phyloP scores from a whole-genome alignment of 2,797 vertebrate genomes.

The Gymnothorax javanicus region DNA sequence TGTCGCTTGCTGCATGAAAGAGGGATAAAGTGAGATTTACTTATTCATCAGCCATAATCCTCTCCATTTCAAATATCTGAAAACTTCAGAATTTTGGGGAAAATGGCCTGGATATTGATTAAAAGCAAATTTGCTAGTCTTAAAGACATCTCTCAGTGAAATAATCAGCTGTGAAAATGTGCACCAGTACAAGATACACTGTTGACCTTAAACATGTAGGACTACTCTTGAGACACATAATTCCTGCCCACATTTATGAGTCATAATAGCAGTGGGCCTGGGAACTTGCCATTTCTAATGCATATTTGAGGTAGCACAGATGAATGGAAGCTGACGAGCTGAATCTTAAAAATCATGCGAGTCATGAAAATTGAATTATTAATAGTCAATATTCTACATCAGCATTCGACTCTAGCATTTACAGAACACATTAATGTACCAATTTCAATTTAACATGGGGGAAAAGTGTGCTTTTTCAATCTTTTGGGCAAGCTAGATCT shows the following conservation, averaged over 20 bases:
- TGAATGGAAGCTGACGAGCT: background rate
- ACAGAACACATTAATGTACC: background rate
- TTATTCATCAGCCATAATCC: background rate
- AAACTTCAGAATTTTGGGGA: background rate
- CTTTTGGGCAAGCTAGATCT: background rate
- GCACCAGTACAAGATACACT: background rate
- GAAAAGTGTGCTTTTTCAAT: background rate
- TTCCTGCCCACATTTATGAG: background rate
- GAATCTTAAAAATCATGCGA: background rate
- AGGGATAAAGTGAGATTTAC: no score
- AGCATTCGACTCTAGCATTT: background rate
- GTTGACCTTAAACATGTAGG: background rate
- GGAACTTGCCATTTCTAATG: background rate
- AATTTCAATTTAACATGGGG: background rate
- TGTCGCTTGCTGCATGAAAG: no score
- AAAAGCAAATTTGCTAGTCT: background rate
- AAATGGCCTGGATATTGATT: slow-evolving; percentile 1
- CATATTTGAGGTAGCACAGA: background rate
- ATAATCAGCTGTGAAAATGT: no score
- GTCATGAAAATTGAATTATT: background rate
- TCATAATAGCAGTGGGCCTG: background rate
- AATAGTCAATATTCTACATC: background rate
- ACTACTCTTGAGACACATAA: background rate
- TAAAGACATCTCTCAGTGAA: no score
- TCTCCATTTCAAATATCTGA: background rate